Percentiles rank a stretch among this genome's conserved stretches.
These are phyloP conservation scores for Amphiprion clarkii DNA, from an alignment of 2,797 vertebrate species.

Conservation along the genomic window DNA sequence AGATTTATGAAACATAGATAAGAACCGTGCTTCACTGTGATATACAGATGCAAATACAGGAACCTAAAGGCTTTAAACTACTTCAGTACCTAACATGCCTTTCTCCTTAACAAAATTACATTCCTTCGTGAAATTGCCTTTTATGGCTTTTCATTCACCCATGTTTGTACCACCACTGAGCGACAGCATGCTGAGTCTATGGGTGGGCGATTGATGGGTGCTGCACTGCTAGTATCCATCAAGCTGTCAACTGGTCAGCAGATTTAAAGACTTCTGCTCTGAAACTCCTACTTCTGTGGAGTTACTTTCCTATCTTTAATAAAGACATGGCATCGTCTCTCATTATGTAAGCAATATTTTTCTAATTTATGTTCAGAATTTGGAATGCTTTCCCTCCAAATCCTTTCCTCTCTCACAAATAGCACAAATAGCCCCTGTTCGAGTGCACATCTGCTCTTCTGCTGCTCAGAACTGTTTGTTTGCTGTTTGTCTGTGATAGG, in stretches of 20 bases:
- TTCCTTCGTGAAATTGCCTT: slow-evolving; percentile 40
- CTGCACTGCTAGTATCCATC: neutral
- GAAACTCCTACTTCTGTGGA: too few relatives aligned
- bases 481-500: too few relatives aligned
- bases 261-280: neutral
- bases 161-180: slow-evolving; percentile 12
- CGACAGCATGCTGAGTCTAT: slow-evolving; percentile 14
- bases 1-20: slow-evolving; percentile 40
- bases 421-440: too few relatives aligned
- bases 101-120: slow-evolving; percentile 37
- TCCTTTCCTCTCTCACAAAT: too few relatives aligned
- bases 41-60: slow-evolving; percentile 4
- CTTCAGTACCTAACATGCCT: slow-evolving; percentile 20
- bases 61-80: slow-evolving; percentile 26
- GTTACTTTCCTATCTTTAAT: too few relatives aligned
- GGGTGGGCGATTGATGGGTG: slow-evolving; percentile 13
- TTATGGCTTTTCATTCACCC: slow-evolving; percentile 25
- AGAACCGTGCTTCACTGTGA: slow-evolving; percentile 22
- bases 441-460: too few relatives aligned
- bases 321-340: too few relatives aligned
- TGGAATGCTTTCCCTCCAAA: too few relatives aligned
- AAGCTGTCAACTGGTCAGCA: neutral
- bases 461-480: too few relatives aligned
- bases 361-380: too few relatives aligned
- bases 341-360: too few relatives aligned